Conservation (phyloP, 2,888 invertebrate genomes). For the Drosophila neotestacea region DNA sequence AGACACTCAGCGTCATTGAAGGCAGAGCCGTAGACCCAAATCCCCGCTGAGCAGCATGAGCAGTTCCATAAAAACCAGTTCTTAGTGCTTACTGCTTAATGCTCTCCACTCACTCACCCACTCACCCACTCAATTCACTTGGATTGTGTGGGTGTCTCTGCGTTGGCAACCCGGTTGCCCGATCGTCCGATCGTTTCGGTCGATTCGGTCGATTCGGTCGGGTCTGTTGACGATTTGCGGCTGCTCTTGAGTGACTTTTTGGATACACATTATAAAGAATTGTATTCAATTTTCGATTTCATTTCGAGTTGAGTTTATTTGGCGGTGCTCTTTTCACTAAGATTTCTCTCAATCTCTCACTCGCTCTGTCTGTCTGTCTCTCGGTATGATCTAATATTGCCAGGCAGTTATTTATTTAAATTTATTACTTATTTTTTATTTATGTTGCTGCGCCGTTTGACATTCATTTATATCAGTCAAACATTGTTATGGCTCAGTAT, state of each 20-base stretch:
- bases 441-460: slow-evolving; percentile 68
- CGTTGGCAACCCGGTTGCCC: slow-evolving; percentile 60
- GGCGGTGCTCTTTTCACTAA: slow-evolving; percentile 22
- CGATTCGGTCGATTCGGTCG: slow-evolving; percentile 21
- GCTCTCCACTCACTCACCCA: slow-evolving; percentile 50
- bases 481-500: slow-evolving; percentile 53
- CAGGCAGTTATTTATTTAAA: slow-evolving; percentile 80
- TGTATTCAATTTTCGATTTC: slow-evolving; percentile 69
- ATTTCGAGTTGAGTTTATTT: slow-evolving; percentile 56
- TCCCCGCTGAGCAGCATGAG: slow-evolving; percentile 37
- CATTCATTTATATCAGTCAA: slow-evolving; percentile 77
- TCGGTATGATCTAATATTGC: slow-evolving; percentile 74
- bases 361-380: slow-evolving; percentile 7
- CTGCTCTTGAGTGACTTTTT: slow-evolving; percentile 64
- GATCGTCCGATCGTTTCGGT: slow-evolving; percentile 16
- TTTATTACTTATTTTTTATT: slow-evolving; percentile 80
- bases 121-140: slow-evolving; percentile 57
- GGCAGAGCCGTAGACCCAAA: slow-evolving; percentile 34
- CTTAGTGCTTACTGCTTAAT: slow-evolving; percentile 26
- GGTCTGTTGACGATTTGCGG: slow-evolving; percentile 2
- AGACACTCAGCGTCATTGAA: slow-evolving; percentile 50
- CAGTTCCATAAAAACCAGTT: slow-evolving; percentile 67
- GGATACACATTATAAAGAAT: slow-evolving; percentile 20
- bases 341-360: slow-evolving; percentile 38
- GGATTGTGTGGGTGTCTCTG: slow-evolving; percentile 72